Conservation (phyloP, 2,888 invertebrate genomes). For the Lasioglossum villosulum region DNA sequence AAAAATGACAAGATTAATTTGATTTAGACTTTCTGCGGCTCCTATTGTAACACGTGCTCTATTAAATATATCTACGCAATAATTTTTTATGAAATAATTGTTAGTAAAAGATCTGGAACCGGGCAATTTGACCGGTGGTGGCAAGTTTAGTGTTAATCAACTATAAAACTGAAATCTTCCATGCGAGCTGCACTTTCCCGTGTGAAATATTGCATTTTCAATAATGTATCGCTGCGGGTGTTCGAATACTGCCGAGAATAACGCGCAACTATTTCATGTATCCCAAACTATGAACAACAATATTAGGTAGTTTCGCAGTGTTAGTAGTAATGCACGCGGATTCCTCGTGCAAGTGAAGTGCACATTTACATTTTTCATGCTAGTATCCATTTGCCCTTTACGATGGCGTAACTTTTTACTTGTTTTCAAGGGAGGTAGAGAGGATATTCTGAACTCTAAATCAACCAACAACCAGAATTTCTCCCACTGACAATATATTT, state of each 20-base stretch:
- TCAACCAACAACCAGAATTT: not conserved
- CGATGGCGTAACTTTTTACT: slow-evolving; percentile 17
- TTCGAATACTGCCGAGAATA: not conserved
- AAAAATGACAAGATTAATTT: no score
- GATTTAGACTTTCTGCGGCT: no score
- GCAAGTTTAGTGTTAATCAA: no score
- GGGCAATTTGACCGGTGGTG: no score
- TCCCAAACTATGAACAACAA: not conserved
- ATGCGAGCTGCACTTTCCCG: no score
- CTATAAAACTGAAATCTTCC: no score
- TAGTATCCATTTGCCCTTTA: slow-evolving; percentile 40
- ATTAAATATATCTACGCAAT: no score
- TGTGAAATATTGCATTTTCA: no score
- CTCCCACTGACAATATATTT: slow-evolving; percentile 7
- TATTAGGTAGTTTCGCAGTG: not conserved
- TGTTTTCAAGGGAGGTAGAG: not conserved
- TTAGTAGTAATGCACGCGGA: not conserved
- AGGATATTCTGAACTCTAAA: not conserved
- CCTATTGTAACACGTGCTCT: no score
- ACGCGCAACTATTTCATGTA: not conserved
- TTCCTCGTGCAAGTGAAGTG: not conserved
- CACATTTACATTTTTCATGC: slow-evolving; percentile 14
- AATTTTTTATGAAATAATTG: no score
- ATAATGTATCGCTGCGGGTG: not conserved
- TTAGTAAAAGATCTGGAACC: no score